Evolutionary conservation across 30 jellyfish, hydroid and myxozoan species (phyloP), one percentile per base, ranked within the genome.

Genomic region (Cassiopea andromeda): DNA sequence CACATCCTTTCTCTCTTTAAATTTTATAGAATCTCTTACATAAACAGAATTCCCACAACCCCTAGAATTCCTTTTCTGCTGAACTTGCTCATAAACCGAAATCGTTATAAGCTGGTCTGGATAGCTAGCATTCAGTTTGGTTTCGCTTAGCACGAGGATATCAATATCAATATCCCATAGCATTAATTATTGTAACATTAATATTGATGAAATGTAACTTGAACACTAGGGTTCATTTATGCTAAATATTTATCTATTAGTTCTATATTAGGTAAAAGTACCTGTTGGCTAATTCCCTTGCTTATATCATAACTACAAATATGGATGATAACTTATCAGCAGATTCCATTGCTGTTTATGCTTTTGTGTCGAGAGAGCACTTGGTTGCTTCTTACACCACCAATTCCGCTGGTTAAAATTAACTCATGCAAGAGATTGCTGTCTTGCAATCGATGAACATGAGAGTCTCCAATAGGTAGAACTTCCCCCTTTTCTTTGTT

Each of bases 1-100:
- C n/a, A n/a, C n/a, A n/a, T n/a, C n/a, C n/a, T n/a, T n/a, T n/a
- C n/a, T n/a, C n/a, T n/a, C n/a, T n/a, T n/a, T n/a, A n/a, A n/a
- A n/a, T n/a, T n/a, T n/a, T n/a, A n/a, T n/a, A n/a, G n/a, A n/a
- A n/a, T n/a, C n/a, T n/a, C n/a, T n/a, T n/a, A 60, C 54, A 73
- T 17, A 17, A 93, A 97, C 46, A 97, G 97, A 96, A 66, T 82
- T 92, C 96, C 99, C 97, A 1, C 48, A 83, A 16, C 64, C 84
- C 45, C 18, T 66, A 66, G 75, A 66, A 14, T 66, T 66, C 75
- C 75, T 66, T 14, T 66, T 66, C 43, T 13, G 75, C 15, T 66
- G 75, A 66, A 66, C 75, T 66, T 66, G 43, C 45, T 66, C 75
- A 66, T 66, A 19, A 2, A 19, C 45, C 45, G 18, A 66, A 19